Conservation (phyloP, 2,113 vertebrate genomes). For the Bubo bubo region DNA sequence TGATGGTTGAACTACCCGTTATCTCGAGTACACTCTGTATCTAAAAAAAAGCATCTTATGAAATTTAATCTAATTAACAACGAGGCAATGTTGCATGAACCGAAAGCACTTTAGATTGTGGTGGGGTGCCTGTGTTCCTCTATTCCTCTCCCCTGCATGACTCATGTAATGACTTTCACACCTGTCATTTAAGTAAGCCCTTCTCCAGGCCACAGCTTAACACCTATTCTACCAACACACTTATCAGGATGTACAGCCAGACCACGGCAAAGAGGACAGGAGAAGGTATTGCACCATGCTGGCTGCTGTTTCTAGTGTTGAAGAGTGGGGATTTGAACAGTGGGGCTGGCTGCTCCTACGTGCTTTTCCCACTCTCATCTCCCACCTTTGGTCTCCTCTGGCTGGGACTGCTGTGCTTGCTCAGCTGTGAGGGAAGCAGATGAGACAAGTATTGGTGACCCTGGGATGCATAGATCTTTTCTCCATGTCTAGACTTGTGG, state of each 20-base stretch:
- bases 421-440: background rate
- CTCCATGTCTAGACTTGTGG: fast-evolving
- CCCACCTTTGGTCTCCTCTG: background rate
- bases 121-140: background rate
- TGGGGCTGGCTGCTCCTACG: background rate
- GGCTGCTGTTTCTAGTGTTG: background rate
- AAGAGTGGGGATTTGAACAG: background rate
- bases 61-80: slow-evolving; percentile 26
- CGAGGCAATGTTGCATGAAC: background rate
- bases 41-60: slow-evolving; percentile 8
- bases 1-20: background rate
- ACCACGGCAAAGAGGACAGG: background rate
- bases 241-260: background rate
- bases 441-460: background rate
- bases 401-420: background rate
- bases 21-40: background rate
- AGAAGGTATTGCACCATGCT: background rate
- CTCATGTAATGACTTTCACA: background rate
- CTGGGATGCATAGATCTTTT: fast-evolving
- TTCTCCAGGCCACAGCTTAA: background rate
- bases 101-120: background rate
- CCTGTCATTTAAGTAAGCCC: background rate
- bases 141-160: background rate
- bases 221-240: background rate
- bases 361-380: background rate